Evolutionary conservation across 1,140 invertebrate genomes (phyloP).

Genomic region (Procambarus virginalis): DNA sequence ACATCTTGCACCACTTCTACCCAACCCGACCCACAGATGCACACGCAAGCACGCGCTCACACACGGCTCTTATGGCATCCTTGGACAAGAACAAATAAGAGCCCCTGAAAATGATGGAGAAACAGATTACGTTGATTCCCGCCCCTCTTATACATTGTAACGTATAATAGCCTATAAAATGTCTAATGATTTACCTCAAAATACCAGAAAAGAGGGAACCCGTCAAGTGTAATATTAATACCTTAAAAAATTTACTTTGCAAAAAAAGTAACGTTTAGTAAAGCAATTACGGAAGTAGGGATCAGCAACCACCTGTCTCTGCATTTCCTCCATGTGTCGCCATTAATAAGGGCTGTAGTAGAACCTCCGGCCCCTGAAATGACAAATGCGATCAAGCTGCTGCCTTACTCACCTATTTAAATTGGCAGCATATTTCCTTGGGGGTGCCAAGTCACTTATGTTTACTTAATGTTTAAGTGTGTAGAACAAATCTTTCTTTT

Average conservation of each 20-base stretch:
- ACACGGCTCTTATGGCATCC: background rate
- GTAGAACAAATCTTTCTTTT: too few species aligned
- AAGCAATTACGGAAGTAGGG: slow-evolving; percentile 11
- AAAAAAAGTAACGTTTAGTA: background rate
- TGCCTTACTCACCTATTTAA: background rate
- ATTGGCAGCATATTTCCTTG: background rate
- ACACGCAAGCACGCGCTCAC: background rate
- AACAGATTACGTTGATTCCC: background rate
- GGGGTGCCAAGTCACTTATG: background rate
- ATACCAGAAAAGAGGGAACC: slow-evolving; percentile 6
- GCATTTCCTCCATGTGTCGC: slow-evolving; percentile 1
- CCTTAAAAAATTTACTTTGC: background rate
- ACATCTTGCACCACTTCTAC: background rate
- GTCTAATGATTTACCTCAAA: background rate
- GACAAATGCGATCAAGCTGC: slow-evolving; percentile 41
- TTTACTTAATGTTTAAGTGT: background rate
- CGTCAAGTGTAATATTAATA: background rate
- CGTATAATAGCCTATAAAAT: background rate
- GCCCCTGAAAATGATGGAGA: background rate
- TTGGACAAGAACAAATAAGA: background rate
- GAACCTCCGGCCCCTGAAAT: slow-evolving; percentile 55
- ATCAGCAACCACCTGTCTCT: slow-evolving; percentile 9
- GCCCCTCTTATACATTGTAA: background rate
- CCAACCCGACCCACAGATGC: background rate
- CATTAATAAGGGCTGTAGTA: slow-evolving; percentile 52